phyloP scores from a whole-genome alignment of 2,888 invertebrate genomes.

The Oxytorus armatus region DNA sequence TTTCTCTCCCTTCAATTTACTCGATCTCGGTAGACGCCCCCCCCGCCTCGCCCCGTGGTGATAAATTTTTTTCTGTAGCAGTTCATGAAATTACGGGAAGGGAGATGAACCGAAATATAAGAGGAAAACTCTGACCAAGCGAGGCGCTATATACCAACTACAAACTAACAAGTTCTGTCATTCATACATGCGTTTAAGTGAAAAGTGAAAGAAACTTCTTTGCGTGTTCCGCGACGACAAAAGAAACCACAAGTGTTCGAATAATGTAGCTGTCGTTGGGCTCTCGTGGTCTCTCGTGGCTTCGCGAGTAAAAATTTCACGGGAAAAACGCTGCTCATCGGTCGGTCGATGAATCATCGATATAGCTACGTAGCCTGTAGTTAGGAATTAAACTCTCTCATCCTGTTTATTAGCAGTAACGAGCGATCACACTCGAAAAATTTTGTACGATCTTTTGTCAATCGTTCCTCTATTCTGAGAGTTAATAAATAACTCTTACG shows the following conservation, averaged over 20 bases:
- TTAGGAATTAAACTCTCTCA: constrained; percentile 73
- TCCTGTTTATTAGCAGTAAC: constrained; percentile 77
- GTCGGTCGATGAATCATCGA: constrained; percentile 66
- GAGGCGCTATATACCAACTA: too few species aligned
- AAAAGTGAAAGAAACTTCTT: too few species aligned
- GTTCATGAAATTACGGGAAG: too few species aligned
- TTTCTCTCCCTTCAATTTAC: constrained; percentile 5
- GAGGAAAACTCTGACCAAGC: too few species aligned
- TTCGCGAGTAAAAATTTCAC: constrained; percentile 35
- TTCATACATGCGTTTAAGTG: too few species aligned
- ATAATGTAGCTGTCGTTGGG: constrained; percentile 81
- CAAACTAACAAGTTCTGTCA: too few species aligned
- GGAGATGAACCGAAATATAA: too few species aligned
- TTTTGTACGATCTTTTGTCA: constrained; percentile 82
- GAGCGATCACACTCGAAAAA: constrained; percentile 79
- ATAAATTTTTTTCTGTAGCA: too few species aligned
- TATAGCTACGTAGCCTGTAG: constrained; percentile 66
- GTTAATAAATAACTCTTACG: constrained; percentile 6
- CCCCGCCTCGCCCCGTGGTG: too few species aligned
- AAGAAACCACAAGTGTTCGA: constrained; percentile 83
- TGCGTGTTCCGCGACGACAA: constrained; percentile 64
- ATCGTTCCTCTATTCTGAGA: constrained; percentile 72
- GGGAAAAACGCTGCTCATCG: constrained; percentile 69
- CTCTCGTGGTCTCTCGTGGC: constrained; percentile 78
- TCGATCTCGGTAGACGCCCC: too few species aligned